Conservation (phyloP, 1,140 invertebrate species). For the Pogonus chalceus region DNA sequence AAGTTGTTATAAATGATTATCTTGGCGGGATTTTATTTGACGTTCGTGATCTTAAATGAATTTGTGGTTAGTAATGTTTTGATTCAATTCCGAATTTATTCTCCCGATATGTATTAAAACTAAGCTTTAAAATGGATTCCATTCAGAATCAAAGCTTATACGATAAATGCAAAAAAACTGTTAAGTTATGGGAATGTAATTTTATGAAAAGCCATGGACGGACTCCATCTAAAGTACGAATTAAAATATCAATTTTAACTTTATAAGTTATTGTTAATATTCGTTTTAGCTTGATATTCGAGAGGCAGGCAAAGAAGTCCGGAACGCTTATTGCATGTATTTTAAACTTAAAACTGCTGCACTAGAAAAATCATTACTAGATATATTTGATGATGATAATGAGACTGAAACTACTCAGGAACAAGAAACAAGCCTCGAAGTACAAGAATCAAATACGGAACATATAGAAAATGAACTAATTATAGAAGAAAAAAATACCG, state of each 20-base stretch:
- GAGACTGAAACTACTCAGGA: constrained; percentile 28
- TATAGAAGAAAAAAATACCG: too few species aligned
- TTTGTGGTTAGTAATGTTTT: too few species aligned
- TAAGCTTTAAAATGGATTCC: background rate
- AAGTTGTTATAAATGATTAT: too few species aligned
- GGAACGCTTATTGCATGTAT: constrained; percentile 70
- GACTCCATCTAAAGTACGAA: constrained; percentile 57
- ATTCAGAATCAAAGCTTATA: constrained; percentile 14
- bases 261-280: constrained; percentile 13
- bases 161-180: constrained; percentile 50
- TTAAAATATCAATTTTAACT: constrained; percentile 13
- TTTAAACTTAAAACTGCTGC: constrained; percentile 64
- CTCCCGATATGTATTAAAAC: too few species aligned
- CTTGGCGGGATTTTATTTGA: too few species aligned
- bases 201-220: constrained; percentile 57
- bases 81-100: too few species aligned
- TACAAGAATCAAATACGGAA: too few species aligned
- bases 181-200: constrained; percentile 69
- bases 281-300: constrained; percentile 59
- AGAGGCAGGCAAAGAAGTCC: constrained; percentile 55
- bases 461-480: too few species aligned
- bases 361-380: constrained; percentile 43
- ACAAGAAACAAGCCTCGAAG: constrained; percentile 10
- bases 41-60: too few species aligned
- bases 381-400: constrained; percentile 32